phyloP scores from a whole-genome alignment of 1,140 invertebrate genomes.

The Proctacanthus coquilletti region DNA sequence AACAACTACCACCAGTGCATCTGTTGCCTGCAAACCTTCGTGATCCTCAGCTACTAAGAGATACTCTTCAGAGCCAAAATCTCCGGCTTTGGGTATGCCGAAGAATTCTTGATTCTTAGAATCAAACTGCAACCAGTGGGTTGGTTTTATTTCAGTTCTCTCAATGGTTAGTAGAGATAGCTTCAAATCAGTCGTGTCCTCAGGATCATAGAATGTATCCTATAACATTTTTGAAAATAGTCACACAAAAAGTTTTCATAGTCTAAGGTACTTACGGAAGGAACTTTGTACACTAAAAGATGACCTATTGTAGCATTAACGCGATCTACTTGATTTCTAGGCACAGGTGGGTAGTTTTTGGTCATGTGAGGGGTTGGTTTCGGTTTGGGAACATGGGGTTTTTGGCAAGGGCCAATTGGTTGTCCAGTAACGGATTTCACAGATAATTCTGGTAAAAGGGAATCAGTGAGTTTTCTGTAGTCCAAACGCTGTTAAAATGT shows the following conservation, averaged over 20 bases:
- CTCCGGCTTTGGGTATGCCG: constrained; percentile 54
- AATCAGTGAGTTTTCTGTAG: constrained; percentile 35
- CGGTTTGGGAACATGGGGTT: constrained; percentile 18
- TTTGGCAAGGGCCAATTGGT: constrained; percentile 46
- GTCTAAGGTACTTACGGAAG: constrained; percentile 40
- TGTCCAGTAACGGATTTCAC: constrained; percentile 43
- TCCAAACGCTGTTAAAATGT: too few relatives aligned
- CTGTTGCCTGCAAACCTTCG: constrained; percentile 50
- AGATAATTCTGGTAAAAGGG: constrained; percentile 44
- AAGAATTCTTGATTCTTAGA: constrained; percentile 77
- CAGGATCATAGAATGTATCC: constrained; percentile 81
- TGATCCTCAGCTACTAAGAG: constrained; percentile 52
- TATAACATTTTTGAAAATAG: constrained; percentile 27
- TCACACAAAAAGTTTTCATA: too few relatives aligned
- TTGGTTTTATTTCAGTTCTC: constrained; percentile 41
- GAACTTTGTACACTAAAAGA: constrained; percentile 63
- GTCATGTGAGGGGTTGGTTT: constrained; percentile 35
- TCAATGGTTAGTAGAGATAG: constrained; percentile 59
- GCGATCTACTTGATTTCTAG: constrained; percentile 70
- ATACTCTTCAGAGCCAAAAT: constrained; percentile 59
- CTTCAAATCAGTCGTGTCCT: constrained; percentile 62
- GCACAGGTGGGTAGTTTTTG: constrained; percentile 54
- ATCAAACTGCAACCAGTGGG: constrained; percentile 84
- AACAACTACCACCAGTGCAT: constrained; percentile 65
- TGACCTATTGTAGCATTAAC: constrained; percentile 64